phyloP scores from a whole-genome alignment of 2,797 vertebrate genomes.

The Borostomias antarcticus region DNA sequence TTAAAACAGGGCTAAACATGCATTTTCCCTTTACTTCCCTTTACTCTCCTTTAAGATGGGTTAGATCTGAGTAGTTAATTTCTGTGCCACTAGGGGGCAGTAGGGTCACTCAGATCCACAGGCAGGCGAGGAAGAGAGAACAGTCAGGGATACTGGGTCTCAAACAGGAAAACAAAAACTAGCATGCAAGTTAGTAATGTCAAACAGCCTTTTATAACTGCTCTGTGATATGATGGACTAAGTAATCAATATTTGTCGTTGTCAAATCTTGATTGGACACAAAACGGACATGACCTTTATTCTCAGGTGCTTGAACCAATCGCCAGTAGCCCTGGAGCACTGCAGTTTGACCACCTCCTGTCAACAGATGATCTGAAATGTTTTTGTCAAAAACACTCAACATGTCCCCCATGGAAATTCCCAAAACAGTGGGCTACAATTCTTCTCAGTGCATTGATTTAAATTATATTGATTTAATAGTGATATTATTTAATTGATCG shows the following conservation, averaged over 20 bases:
- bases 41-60: too few relatives aligned
- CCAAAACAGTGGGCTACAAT: too few relatives aligned
- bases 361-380: not conserved
- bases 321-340: not conserved
- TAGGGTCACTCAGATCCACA: constrained; percentile 42
- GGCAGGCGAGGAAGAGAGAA: not conserved
- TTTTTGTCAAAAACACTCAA: too few relatives aligned
- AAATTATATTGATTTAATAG: too few relatives aligned
- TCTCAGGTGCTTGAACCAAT: too few relatives aligned
- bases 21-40: too few relatives aligned
- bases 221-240: not conserved
- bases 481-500: too few relatives aligned
- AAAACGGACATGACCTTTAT: not conserved
- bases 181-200: not conserved
- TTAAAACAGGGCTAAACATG: too few relatives aligned
- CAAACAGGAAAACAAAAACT: not conserved
- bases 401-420: too few relatives aligned
- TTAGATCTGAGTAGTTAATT: not conserved
- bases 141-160: not conserved
- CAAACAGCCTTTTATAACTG: not conserved
- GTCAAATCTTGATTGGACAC: not conserved
- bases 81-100: constrained; percentile 56
- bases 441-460: not conserved
- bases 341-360: not conserved
- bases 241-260: not conserved